Base-by-base conservation (phyloP, 2,888 invertebrate genomes). In the Seira ritae region DNA sequence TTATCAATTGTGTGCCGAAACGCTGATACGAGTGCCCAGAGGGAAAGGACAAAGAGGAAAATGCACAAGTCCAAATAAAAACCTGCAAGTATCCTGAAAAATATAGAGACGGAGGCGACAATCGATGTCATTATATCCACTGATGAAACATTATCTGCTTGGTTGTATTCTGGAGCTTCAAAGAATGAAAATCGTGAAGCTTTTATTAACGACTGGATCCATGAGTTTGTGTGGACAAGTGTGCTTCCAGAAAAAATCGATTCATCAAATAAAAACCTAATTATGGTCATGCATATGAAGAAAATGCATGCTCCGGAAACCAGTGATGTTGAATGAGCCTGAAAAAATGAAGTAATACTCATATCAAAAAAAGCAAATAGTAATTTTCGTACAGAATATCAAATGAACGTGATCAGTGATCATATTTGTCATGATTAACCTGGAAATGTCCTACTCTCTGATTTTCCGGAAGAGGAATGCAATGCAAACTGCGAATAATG, bases 61-160 rank as follows among this genome's bases (percentile, higher is more conserved):
- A 71, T 55, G 6, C 65, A n/a, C 31, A 78, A 60, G n/a, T 78
- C 78, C 50, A 71, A 37, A 20, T 78, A 78, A 19, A 78, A 78
- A 6, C 78, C 78, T 23, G 70, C 78, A n/a, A 78, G n/a, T 23
- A 78, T 42, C 10, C 71, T 22, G 19, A 78, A 66, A 20, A 37
- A 71, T 6, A 78, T 70, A 17, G 37, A 66, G 1, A 71, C 23
- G 0, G 20, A 67, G 1, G 78, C 71, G 15, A 78, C 19, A 12
- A 46, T 8, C 0, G 66, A 24, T 4, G 71, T 12, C 4, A 71
- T 12, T 20, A 4, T 23, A 15, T 71, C 71, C 0, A 71, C 8
- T 12, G n/a, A 19, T 0, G 78, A 78, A 42, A 50, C 50, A n/a
- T 20, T 17, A 23, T 62, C 70, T 20, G 31, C 1, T 15, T 37